These are phyloP conservation scores for Lagorchestes hirsutus DNA, from an alignment of 2,797 vertebrate genomes.

Conservation along the genomic window DNA sequence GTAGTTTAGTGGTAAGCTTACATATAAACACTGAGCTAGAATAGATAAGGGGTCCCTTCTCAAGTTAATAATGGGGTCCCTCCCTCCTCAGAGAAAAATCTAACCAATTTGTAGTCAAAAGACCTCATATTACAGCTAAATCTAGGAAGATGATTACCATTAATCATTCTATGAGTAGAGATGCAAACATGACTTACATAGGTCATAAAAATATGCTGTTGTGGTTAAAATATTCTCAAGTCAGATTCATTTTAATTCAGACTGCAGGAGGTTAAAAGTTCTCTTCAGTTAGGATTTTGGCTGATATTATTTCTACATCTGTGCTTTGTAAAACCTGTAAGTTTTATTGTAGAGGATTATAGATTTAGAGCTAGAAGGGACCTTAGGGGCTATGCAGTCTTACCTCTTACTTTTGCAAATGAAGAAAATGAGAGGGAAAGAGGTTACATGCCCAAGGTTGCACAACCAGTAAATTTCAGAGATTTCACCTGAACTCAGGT, in stretches of 20 bases:
- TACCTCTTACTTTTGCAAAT: background rate
- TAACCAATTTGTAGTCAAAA: background rate
- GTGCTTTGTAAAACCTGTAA: background rate
- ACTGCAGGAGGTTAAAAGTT: background rate
- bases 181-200: background rate
- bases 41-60: background rate
- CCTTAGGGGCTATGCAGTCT: background rate
- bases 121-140: background rate
- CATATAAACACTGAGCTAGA: background rate
- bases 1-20: background rate
- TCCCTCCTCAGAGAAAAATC: background rate
- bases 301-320: background rate
- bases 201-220: background rate
- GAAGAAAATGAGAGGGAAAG: background rate
- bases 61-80: background rate
- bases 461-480: background rate
- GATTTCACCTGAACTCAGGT: background rate
- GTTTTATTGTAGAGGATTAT: background rate
- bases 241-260: background rate
- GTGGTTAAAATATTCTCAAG: background rate
- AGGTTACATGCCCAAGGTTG: background rate
- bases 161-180: background rate
- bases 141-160: background rate
- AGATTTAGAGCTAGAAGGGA: background rate
- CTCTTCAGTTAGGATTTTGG: background rate